Evolutionary conservation across 2,888 invertebrate genomes (phyloP), one percentile per base, ranked within the genome.

Genomic region (Acanthococcus lagerstroemiae): DNA sequence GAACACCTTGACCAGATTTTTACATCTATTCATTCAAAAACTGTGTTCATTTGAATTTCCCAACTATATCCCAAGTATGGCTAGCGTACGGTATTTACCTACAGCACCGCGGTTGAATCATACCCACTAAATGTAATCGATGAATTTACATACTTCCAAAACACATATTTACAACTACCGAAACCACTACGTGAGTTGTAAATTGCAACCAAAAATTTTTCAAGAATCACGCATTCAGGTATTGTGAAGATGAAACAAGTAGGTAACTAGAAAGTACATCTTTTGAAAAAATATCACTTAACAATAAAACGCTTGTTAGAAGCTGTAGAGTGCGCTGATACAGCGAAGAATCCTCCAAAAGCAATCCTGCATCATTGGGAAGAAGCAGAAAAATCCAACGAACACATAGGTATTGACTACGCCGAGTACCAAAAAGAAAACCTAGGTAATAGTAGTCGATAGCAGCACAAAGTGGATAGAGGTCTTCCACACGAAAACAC

Each of bases 251-350:
- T 68, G 45, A 67, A 67, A 48, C 37, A 12, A 24, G 44, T 55
- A 24, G 67, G n/a, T n/a, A n/a, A n/a, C 65, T 27, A 21, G 65
- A 27, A 50, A 30, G 5, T 65, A 50, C 57, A 25, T 48, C 58
- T 44, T 24, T 67, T 57, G 65, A 44, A 48, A 4, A 67, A 65
- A 19, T 55, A 65, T 12, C 46, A 65, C 12, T 3, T 3, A 21
- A 6, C 45, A 24, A 65, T 67, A 12, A 65, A 9, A 2, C 22
- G 9, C 12, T 52, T 3, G 71, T 71, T 6, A 67, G 67, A 50
- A 45, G 65, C n/a, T 73, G 71, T 65, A 5, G 55, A 24, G 5
- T 63, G 63, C 15, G 71, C 82, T 68, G 0, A 61, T 67, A 3
- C 56, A 65, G 4, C 52, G 57, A 48, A 54, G 44, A 7, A n/a